Conservation (phyloP, 35 echinoderm and acorn worm species). For the Hemicentrotus pulcherrimus region DNA sequence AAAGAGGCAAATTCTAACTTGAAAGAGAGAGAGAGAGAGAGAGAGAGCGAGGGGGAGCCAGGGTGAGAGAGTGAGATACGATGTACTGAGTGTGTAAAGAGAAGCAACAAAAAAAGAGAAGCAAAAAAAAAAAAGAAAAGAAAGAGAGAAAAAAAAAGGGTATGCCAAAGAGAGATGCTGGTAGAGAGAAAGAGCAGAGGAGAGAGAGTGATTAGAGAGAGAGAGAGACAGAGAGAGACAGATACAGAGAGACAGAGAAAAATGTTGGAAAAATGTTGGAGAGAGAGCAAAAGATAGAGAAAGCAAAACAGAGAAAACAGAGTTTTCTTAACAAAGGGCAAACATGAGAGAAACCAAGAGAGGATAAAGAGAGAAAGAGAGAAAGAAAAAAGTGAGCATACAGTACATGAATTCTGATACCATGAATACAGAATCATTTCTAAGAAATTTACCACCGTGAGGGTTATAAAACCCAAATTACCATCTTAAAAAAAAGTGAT, state of each 20-base stretch:
- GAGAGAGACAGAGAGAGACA: not conserved
- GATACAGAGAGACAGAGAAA: not conserved
- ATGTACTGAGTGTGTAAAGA: too few relatives aligned
- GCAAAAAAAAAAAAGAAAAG: not conserved
- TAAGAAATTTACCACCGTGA: too few relatives aligned
- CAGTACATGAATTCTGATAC: too few relatives aligned
- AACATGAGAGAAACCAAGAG: too few relatives aligned
- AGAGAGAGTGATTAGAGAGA: not conserved
- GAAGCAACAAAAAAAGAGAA: too few relatives aligned
- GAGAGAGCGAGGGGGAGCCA: not conserved
- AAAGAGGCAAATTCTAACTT: not conserved
- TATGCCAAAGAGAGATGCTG: not conserved
- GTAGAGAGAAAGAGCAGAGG: not conserved
- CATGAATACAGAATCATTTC: too few relatives aligned
- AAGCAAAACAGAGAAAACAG: not conserved
- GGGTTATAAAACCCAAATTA: too few relatives aligned
- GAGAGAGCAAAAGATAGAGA: not conserved
- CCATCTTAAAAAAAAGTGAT: too few relatives aligned
- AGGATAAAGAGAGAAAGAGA: too few relatives aligned
- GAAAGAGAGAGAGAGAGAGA: not conserved
- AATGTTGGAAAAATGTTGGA: not conserved
- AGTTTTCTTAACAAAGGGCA: too few relatives aligned
- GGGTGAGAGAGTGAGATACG: not conserved
- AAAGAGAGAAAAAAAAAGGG: too few relatives aligned
- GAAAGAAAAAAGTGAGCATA: too few relatives aligned